Conservation (phyloP, 2,888 invertebrate genomes). For the Acanthosepion lycidas region DNA sequence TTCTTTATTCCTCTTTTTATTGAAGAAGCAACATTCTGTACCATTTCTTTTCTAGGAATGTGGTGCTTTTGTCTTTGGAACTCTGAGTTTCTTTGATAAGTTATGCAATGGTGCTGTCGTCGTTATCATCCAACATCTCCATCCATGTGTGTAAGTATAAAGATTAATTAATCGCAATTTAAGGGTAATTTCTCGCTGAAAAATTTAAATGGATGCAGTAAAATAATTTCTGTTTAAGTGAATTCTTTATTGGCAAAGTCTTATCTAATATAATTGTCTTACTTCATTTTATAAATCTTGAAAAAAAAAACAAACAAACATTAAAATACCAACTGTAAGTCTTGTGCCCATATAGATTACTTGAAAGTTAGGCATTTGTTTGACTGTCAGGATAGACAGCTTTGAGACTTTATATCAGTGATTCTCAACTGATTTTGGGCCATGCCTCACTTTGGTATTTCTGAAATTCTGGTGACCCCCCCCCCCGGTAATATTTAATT, state of each 20-base stretch:
- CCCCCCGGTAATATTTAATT: too few species aligned
- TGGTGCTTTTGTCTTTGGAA: slow-evolving; percentile 92
- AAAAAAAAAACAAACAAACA: too few species aligned
- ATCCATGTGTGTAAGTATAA: slow-evolving; percentile 74
- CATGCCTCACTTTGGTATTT: too few species aligned
- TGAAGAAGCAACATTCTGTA: neutral
- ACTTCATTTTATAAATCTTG: too few species aligned
- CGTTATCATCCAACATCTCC: slow-evolving; percentile 88
- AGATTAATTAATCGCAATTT: neutral
- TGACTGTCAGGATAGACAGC: too few species aligned
- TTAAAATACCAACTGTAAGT: too few species aligned
- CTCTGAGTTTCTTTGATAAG: slow-evolving; percentile 94
- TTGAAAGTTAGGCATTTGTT: too few species aligned
- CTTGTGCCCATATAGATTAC: too few species aligned
- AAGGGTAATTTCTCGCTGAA: neutral
- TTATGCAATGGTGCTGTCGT: slow-evolving; percentile 90
- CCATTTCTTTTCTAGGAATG: slow-evolving; percentile 78
- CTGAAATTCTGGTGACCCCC: too few species aligned
- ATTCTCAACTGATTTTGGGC: too few species aligned
- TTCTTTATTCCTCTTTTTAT: neutral
- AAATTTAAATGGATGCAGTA: neutral
- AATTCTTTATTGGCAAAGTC: neutral
- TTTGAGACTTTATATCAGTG: too few species aligned
- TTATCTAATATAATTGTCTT: neutral
- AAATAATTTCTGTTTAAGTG: neutral